A percentile compares a stretch with the other conserved stretches of the same genome.
These are phyloP conservation scores for Polyploca ridens DNA, from an alignment of 2,888 invertebrate genomes.

Conservation along the genomic window DNA sequence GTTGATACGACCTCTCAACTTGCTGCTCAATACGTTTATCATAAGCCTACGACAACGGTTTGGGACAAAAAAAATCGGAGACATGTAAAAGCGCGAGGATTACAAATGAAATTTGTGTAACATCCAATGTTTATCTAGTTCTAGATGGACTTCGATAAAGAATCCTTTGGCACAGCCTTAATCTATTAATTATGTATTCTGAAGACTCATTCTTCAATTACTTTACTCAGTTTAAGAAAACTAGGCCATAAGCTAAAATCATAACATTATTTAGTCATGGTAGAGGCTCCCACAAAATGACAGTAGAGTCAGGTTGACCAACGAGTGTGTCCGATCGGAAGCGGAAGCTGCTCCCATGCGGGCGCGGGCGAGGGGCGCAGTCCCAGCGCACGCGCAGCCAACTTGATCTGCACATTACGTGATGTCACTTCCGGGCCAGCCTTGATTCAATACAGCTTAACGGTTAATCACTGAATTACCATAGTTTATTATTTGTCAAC, in stretches of 20 bases:
- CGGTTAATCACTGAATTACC: conserved; percentile 48
- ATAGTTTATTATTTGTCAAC: background rate
- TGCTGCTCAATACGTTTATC: too few species aligned
- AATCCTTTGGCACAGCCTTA: too few species aligned
- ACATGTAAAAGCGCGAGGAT: too few species aligned
- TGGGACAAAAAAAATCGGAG: too few species aligned
- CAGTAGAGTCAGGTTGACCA: conserved; percentile 38
- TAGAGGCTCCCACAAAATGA: conserved; percentile 25
- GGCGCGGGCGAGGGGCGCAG: conserved; percentile 46
- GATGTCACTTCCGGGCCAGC: conserved; percentile 64
- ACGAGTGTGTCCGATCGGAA: conserved; percentile 70
- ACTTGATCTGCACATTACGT: conserved; percentile 43
- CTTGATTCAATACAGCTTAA: conserved; percentile 47
- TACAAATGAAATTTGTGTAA: too few species aligned
- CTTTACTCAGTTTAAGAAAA: background rate
- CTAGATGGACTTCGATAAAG: too few species aligned
- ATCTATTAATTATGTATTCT: background rate
- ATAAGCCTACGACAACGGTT: too few species aligned
- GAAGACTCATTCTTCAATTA: background rate
- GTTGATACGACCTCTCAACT: too few species aligned
- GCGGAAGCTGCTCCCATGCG: conserved; percentile 76
- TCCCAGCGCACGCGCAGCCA: conserved; percentile 53
- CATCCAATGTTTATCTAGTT: too few species aligned
- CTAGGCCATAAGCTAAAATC: background rate
- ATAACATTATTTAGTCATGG: conserved; percentile 20